A percentile compares a stretch with the other conserved stretches of the same genome.
Conservation (phyloP, 2,113 vertebrate genomes). For the Cyphomyrus discorhynchus region DNA sequence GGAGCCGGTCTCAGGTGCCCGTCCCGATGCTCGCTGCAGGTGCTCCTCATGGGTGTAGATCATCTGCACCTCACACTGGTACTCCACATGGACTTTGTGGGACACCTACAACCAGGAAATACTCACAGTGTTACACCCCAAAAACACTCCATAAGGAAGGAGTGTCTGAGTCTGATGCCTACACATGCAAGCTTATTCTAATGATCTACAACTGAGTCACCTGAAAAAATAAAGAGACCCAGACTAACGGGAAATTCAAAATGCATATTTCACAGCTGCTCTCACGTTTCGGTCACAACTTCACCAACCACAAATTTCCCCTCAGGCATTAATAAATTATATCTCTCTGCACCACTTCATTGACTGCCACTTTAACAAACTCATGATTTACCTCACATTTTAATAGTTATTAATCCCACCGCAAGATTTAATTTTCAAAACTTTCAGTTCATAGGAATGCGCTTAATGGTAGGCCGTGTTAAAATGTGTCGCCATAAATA, state of each 20-base stretch:
- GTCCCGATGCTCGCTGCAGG: slow-evolving; percentile 41
- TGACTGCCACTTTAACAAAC: not conserved
- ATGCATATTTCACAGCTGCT: not conserved
- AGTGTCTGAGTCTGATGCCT: not conserved
- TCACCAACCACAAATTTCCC: not conserved
- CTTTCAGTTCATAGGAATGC: not conserved
- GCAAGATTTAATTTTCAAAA: not conserved
- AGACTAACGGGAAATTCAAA: not conserved
- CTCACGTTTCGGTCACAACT: not conserved
- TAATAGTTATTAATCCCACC: not conserved
- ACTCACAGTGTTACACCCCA: not conserved
- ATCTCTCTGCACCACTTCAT: not conserved
- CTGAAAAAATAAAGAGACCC: not conserved
- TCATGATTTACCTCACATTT: not conserved
- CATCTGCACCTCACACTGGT: slow-evolving; percentile 74
- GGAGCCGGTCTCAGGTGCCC: slow-evolving; percentile 32
- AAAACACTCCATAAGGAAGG: not conserved
- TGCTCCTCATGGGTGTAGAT: slow-evolving; percentile 72
- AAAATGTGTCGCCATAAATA: not conserved
- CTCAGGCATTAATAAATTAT: not conserved
- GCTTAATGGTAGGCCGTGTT: not conserved
- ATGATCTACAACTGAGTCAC: not conserved
- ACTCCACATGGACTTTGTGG: slow-evolving; percentile 76
- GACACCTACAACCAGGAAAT: slow-evolving; percentile 56
- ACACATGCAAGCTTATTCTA: not conserved